These are phyloP conservation scores for Cryptocephalus primarius DNA, from an alignment of 2,888 invertebrate genomes.

Conservation along the genomic window DNA sequence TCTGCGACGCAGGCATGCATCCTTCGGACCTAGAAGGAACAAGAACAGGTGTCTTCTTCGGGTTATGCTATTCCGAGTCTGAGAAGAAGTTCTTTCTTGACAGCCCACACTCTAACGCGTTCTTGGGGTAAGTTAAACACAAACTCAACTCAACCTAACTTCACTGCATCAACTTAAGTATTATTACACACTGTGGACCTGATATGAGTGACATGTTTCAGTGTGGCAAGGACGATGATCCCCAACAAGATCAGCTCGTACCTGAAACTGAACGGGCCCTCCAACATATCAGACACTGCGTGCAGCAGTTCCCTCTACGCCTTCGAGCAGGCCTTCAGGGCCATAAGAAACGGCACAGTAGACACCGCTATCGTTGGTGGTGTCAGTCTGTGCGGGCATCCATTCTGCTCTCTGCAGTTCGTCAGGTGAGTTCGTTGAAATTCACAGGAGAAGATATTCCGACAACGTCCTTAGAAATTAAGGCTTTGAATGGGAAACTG, in stretches of 20 bases:
- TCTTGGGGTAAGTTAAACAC: background rate
- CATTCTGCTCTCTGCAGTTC: slow-evolving; percentile 82
- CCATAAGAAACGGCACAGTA: slow-evolving; percentile 69
- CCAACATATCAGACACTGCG: slow-evolving; percentile 82
- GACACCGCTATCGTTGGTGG: slow-evolving; percentile 87
- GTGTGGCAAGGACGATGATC: slow-evolving; percentile 69
- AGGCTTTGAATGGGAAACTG: too few species aligned
- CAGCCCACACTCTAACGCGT: background rate
- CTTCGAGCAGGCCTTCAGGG: slow-evolving; percentile 67
- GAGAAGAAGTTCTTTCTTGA: slow-evolving; percentile 30
- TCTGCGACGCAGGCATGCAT: slow-evolving; percentile 53
- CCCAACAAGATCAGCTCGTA: slow-evolving; percentile 84
- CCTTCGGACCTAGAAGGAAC: slow-evolving; percentile 59
- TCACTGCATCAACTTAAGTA: too few species aligned
- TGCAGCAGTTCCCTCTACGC: slow-evolving; percentile 91
- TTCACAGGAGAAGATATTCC: background rate
- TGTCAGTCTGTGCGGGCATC: slow-evolving; percentile 74
- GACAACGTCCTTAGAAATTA: too few species aligned
- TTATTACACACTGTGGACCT: too few species aligned
- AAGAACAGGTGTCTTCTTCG: slow-evolving; percentile 70
- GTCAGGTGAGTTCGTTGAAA: slow-evolving; percentile 42
- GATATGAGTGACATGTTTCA: slow-evolving; percentile 5
- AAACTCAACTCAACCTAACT: too few species aligned
- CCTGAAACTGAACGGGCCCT: slow-evolving; percentile 81
- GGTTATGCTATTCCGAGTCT: slow-evolving; percentile 66